Evolutionary conservation across 2,888 invertebrate genomes (phyloP).

Genomic region (Nemotelus pantherinus): DNA sequence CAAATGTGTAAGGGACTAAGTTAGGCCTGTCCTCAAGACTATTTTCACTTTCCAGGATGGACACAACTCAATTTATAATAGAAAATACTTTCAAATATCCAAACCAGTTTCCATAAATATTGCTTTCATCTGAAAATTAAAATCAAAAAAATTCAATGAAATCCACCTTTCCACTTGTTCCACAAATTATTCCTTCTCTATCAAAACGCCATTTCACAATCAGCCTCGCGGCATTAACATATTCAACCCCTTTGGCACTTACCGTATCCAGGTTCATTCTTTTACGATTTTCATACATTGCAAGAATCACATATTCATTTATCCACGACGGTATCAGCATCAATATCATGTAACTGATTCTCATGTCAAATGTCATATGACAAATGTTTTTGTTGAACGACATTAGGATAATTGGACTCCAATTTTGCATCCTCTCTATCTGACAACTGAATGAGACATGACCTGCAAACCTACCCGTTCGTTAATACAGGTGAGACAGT

Average conservation of each 20-base stretch:
- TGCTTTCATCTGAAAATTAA: no score
- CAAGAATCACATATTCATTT: neutral
- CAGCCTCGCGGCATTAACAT: neutral
- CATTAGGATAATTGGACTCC: constrained; percentile 50
- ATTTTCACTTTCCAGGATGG: no score
- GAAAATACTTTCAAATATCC: no score
- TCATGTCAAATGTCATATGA: constrained; percentile 49
- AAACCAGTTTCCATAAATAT: no score
- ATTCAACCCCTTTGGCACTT: neutral
- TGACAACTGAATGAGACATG: no score
- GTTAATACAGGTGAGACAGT: neutral
- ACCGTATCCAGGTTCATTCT: neutral
- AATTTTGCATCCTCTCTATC: constrained; percentile 42
- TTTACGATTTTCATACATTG: neutral
- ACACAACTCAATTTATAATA: no score
- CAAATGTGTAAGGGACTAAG: no score
- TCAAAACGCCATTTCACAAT: neutral
- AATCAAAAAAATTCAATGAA: neutral
- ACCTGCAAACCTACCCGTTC: no score
- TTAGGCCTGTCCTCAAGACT: no score
- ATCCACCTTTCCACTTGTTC: neutral
- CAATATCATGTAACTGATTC: constrained; percentile 30
- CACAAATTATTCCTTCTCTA: neutral
- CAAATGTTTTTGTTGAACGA: constrained; percentile 43
- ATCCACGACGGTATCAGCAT: neutral